Percentiles rank a stretch among this genome's conserved stretches.
Conservation (phyloP, 2,888 invertebrate species). For the Strigamia transsilvanica region DNA sequence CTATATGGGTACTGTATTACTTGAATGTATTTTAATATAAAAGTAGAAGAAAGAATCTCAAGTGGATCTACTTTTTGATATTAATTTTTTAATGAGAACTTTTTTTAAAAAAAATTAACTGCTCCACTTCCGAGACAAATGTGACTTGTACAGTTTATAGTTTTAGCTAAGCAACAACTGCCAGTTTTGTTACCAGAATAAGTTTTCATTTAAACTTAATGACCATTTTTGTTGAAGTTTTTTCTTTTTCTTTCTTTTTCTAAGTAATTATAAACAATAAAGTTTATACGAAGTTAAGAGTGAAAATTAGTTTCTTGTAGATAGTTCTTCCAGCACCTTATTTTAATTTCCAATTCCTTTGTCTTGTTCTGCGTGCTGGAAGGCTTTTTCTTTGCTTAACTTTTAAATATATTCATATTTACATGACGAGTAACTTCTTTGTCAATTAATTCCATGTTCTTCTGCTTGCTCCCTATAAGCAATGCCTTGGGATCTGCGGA, state of each 20-base stretch:
- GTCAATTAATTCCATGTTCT: slow-evolving; percentile 19
- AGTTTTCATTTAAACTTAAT: not conserved
- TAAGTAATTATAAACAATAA: not conserved
- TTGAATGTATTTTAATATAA: not conserved
- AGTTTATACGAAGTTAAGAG: not conserved
- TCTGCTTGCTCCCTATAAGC: not conserved
- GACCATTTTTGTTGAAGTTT: not conserved
- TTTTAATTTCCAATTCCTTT: slow-evolving; percentile 28
- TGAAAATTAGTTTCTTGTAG: not conserved
- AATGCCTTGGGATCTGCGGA: not conserved
- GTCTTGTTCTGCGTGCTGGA: not conserved
- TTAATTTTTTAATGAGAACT: too few species aligned
- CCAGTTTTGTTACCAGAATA: not conserved
- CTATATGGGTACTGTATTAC: too few species aligned
- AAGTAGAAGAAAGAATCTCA: not conserved
- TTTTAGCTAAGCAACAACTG: not conserved
- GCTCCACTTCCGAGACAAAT: not conserved
- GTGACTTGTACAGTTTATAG: not conserved
- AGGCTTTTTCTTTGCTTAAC: not conserved
- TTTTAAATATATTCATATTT: slow-evolving; percentile 28
- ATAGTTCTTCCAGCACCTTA: not conserved
- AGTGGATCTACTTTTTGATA: too few species aligned
- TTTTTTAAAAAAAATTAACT: too few species aligned
- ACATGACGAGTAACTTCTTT: slow-evolving; percentile 31
- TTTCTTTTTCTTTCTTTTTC: not conserved